phyloP scores from a whole-genome alignment of 2,888 invertebrate species.

The Drosophila lacicola region DNA sequence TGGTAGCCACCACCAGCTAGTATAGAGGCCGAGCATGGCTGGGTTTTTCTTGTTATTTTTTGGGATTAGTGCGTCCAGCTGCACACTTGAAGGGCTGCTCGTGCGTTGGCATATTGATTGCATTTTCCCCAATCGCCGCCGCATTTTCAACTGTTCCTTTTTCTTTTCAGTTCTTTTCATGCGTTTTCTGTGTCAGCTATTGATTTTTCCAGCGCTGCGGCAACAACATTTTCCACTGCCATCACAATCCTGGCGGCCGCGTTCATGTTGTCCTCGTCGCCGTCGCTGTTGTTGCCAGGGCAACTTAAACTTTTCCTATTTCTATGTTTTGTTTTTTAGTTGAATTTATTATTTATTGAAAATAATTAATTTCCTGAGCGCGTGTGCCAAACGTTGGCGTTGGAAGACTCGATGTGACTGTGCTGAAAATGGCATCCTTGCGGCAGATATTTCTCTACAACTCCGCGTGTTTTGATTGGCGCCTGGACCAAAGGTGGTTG shows the following conservation, averaged over 20 bases:
- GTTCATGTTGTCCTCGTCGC: neutral
- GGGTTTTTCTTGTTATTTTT: conserved; percentile 34
- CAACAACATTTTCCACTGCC: neutral
- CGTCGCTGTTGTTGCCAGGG: conserved; percentile 22
- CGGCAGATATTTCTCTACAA: conserved; percentile 75
- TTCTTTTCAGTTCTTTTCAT: conserved; percentile 6
- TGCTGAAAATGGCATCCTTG: conserved; percentile 75
- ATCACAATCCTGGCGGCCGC: neutral
- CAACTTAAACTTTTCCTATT: conserved; percentile 17
- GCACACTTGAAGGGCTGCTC: conserved; percentile 63
- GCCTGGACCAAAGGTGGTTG: conserved; percentile 14
- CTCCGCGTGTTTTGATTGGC: conserved; percentile 53
- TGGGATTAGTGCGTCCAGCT: conserved; percentile 15
- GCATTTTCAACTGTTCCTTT: conserved; percentile 22
- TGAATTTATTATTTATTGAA: conserved; percentile 11
- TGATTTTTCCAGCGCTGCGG: conserved; percentile 62
- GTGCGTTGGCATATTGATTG: conserved; percentile 38
- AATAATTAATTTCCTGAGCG: conserved; percentile 54
- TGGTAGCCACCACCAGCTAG: conserved; percentile 36
- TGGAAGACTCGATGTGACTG: conserved; percentile 84
- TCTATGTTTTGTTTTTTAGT: conserved; percentile 1
- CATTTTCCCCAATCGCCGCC: conserved; percentile 16
- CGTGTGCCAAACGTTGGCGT: conserved; percentile 61
- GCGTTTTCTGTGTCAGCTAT: conserved; percentile 44
- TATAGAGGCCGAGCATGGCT: conserved; percentile 31